phyloP scores from a whole-genome alignment of 2,797 vertebrate species.

The Crenichthys baileyi region DNA sequence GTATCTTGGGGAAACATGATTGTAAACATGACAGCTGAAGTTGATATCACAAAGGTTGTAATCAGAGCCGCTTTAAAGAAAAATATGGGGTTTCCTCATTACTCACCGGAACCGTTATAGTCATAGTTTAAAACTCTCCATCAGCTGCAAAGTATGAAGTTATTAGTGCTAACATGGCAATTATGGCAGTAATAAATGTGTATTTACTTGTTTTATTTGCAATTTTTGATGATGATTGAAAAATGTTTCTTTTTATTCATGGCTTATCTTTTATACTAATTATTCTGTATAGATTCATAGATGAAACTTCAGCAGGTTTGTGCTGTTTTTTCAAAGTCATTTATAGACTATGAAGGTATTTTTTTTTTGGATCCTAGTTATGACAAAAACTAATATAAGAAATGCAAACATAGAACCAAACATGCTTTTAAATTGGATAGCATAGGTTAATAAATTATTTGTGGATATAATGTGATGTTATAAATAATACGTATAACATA shows the following conservation, averaged over 20 bases:
- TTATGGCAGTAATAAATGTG: background rate
- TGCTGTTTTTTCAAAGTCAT: conserved; percentile 49
- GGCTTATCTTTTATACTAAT: conserved; percentile 2
- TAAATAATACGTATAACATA: background rate
- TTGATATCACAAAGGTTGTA: conserved; percentile 31
- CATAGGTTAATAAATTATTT: background rate
- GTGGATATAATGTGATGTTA: background rate
- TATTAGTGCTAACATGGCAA: background rate
- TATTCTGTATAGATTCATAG: background rate
- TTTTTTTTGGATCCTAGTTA: conserved; percentile 3
- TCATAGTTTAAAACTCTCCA: background rate
- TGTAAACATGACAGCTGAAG: conserved; percentile 31
- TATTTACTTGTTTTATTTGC: background rate
- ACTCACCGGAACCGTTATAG: background rate
- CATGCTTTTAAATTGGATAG: background rate
- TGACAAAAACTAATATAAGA: background rate
- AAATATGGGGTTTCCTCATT: background rate
- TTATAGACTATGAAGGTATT: conserved; percentile 29
- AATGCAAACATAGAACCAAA: background rate
- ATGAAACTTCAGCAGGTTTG: conserved; percentile 25
- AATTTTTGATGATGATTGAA: background rate
- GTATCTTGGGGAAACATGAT: conserved; percentile 28
- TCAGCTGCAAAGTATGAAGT: background rate
- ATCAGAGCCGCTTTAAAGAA: conserved; percentile 1
- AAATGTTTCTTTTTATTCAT: background rate